Base-by-base conservation (phyloP, 1,140 invertebrate species). In the Cecropterus lyciades region DNA sequence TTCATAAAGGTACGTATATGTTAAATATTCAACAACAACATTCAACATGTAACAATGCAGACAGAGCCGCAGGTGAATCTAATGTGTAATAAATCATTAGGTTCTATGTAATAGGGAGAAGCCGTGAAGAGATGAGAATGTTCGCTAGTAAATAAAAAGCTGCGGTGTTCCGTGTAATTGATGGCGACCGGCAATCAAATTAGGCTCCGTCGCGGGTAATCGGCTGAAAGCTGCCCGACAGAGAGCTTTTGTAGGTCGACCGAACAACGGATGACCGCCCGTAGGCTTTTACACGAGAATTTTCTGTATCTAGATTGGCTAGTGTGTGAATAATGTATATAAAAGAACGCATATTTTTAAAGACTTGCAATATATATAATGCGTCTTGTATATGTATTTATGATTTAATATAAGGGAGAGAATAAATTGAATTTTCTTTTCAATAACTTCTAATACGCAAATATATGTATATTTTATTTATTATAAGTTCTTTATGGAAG, bases 101-200 rank as follows among this genome's bases (percentile, higher is more conserved):
- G 65, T 80, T 79, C 73, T 70, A 75, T 77, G 75, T 74, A 78
- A 75, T 82, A 73, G 56, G 40, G 27, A 27, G 46, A 45, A 14
- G 43, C 49, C 43, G 27, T 42, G 52, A 65, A 67, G 72, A 80
- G 67, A 73, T 73, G 53, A 71, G 70, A 77, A 79, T 79, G 70
- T 67, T 45, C 56, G 57, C 63, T 72, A 75, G 77, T 87, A 84
- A 87, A 88, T 90, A 90, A 88, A 85, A 89, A 81, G 75, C 80
- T 75, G 77, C 73, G 80, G 80, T 75, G 80, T 74, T 80, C 70
- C 75, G 71, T 82, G 83, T 85, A 87, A 87, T 87, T 85, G 84
- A 88, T 86, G 82, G 82, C 77, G 78, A 77, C 77, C 72, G 80
- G 82, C 85, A 89, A 91, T 91, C 88, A 91, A 91, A 91, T 91